Evolutionary conservation across 2,797 vertebrate species (phyloP), one percentile per base, ranked within the genome.

Genomic region (Arctocebus calabarensis): DNA sequence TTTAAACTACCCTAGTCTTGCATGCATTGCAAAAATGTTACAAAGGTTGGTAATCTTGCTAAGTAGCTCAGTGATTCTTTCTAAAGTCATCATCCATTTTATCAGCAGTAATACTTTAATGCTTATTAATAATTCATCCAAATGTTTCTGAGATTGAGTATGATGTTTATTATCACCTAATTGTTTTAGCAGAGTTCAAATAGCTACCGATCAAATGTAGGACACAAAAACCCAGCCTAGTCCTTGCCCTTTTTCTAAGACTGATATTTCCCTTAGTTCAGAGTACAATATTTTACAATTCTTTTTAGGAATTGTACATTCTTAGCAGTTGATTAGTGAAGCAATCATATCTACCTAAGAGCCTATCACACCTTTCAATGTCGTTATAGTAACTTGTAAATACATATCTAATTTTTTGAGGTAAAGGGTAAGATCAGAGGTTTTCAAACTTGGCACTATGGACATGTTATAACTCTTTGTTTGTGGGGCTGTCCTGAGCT

Each of bases 21-120:
- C 93, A 88, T 89, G 88, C 84, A 34, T 43, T 95, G 13, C 77
- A 82, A 84, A 68, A 92, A 40, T 62, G 92, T 97, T 97, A 97
- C 97, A 98, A 98, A 98, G 98, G 96, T 98, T 97, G 94, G 40
- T 87, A 73, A 97, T 88, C 74, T 93, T 97, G 96, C 22, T 13
- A 90, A 84, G 71, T 86, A 97, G 70, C 62, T 83, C 92, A 89
- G 94, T 43, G 84, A 70, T 97, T 92, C 75, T 97, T 95, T 97
- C 64, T 55, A 27, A 90, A 93, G 89, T 96, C 59, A 75, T 97
- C 78, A 97, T 96, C 75, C 71, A 91, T 97, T 97, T 91, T 96
- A 95, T 96, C 95, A 97, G 96, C 81, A 94, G 93, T 97, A 96
- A 96, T 97, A 86, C 96, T 84, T 86, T 55, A 97, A 96, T 96